Conservation (phyloP, 2,113 vertebrate species). For the Synchiropus splendidus region DNA sequence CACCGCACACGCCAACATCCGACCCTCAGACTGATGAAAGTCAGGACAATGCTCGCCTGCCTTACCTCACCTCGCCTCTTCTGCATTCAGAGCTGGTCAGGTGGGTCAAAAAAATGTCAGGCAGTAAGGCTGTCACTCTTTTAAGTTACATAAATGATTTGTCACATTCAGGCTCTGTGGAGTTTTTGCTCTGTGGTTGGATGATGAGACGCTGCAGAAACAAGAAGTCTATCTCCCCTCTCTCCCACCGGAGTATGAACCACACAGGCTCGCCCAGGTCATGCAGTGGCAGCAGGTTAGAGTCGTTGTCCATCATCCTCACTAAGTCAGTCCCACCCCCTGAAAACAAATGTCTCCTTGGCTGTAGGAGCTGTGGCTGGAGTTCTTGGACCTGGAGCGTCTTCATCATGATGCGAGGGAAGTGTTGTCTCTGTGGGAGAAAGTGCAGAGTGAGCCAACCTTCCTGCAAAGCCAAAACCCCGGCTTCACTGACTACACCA, state of each 20-base stretch:
- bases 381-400: constrained; percentile 84
- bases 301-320: background rate
- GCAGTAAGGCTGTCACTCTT: background rate
- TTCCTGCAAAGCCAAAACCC: constrained; percentile 50
- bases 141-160: background rate
- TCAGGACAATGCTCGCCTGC: constrained; percentile 25
- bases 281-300: constrained; percentile 83
- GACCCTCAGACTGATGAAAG: constrained; percentile 56
- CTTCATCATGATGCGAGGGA: constrained; percentile 79
- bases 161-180: constrained; percentile 77
- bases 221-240: constrained; percentile 87
- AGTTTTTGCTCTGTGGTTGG: constrained; percentile 86
- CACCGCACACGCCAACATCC: constrained; percentile 57
- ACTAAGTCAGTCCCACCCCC: too few relatives aligned
- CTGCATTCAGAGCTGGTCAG: constrained; percentile 88
- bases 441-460: constrained; percentile 72
- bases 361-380: constrained; percentile 86
- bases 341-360: constrained; percentile 4
- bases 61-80: constrained; percentile 79
- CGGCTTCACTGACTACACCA: constrained; percentile 70
- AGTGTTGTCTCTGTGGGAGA: constrained; percentile 74
- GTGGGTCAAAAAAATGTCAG: constrained; percentile 55
- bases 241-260: constrained; percentile 85
- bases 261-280: constrained; percentile 82
- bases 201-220: constrained; percentile 89